Evolutionary conservation across 1,140 invertebrate genomes (phyloP), one percentile per base, ranked within the genome.

Genomic region (Papilio helenus): DNA sequence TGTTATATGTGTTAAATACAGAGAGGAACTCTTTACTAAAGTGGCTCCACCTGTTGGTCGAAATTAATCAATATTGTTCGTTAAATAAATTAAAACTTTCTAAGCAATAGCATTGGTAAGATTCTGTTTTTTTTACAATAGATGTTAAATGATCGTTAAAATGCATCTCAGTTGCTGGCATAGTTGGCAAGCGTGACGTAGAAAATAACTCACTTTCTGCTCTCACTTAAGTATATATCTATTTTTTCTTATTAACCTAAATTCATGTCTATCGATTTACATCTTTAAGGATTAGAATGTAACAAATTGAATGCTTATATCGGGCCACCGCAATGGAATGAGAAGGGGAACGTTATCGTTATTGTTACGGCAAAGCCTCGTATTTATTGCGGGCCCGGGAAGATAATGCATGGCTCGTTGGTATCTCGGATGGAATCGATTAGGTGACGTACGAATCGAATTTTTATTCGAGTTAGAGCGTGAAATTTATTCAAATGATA

Each of bases 401-500:
- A 58, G 82, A 61, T 78, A 82, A 82, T 76, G 20, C 76, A 80
- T 80, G 79, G 55, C 72, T 82, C 76, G 77, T 51, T 58, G 51
- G 78, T 79, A 83, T 80, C 80, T 82, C 81, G 72, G 55, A 80
- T 79, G 68, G 83, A 80, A 85, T 86, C 80, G 79, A 86, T 86
- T 83, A 80, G 76, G 83, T 83, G 80, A 81, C 80, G 82, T 49
- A 76, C 14, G 79, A 82, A 84, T 85, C 78, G 82, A 87, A 83
- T 86, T 84, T 87, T 83, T 85, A 84, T 84, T 83, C 82, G 79
- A 80, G 79, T 81, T 84, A 83, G 74, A 79, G 80, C 85, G 84
- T 83, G 82, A 91, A 91, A 91, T 89, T 89, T 86, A 89, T 91
- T 90, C 84, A 87, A 86, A 88, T 89, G 85, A 87, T 86, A 86